These are phyloP conservation scores for Lichenostomus cassidix DNA, from an alignment of 2,113 vertebrate species.

Conservation along the genomic window DNA sequence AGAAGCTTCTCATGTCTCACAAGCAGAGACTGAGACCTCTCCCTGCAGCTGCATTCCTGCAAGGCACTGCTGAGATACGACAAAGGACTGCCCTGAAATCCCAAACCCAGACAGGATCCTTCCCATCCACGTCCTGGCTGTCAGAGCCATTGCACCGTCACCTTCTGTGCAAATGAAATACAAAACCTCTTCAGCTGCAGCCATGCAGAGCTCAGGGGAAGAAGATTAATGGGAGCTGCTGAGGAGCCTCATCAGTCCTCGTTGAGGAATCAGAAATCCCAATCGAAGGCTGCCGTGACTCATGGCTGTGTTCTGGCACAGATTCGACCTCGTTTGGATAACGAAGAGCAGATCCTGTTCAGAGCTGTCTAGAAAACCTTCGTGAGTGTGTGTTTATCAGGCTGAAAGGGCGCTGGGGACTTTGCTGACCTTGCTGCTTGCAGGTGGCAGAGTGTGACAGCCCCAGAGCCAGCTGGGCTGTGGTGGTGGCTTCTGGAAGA, in stretches of 20 bases:
- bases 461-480: neutral
- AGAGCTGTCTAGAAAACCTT: neutral
- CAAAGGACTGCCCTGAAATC: neutral
- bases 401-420: neutral
- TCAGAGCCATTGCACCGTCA: neutral
- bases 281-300: slow-evolving; percentile 10
- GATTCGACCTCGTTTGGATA: neutral
- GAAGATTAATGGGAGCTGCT: slow-evolving; percentile 41
- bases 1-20: neutral
- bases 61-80: neutral
- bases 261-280: slow-evolving; percentile 23
- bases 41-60: neutral
- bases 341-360: neutral
- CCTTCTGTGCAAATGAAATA: neutral
- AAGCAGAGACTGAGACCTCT: neutral
- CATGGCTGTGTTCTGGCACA: neutral
- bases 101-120: neutral
- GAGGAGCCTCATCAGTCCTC: slow-evolving; percentile 24
- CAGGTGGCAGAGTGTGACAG: neutral
- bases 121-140: neutral
- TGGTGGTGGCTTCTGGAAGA: neutral
- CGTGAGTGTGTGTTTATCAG: neutral
- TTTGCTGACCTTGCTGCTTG: neutral
- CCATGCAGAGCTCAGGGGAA: neutral
- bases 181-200: neutral